Evolutionary conservation across 2,113 vertebrate species (phyloP).

Genomic region (Aldabrachelys gigantea): DNA sequence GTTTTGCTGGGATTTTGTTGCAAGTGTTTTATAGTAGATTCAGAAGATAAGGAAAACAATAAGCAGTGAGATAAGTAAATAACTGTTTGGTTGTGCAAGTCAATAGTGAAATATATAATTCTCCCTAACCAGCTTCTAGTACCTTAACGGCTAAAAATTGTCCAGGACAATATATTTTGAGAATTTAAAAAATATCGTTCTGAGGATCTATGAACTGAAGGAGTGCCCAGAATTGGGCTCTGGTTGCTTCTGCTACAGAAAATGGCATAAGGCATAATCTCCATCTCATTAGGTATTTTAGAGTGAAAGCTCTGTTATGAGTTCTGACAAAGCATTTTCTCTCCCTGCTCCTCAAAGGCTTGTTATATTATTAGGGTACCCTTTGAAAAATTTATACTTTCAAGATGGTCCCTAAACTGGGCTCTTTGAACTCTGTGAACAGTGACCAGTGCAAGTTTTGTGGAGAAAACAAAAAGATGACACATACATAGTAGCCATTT

Average conservation of each 20-base stretch:
- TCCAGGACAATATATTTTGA: neutral
- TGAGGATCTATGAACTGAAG: no score
- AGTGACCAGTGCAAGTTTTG: neutral
- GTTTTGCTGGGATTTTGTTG: conserved; percentile 1
- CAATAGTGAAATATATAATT: neutral
- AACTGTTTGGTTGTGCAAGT: neutral
- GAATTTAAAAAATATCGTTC: neutral
- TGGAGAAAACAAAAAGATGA: neutral
- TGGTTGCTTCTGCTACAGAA: neutral
- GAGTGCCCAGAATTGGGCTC: neutral
- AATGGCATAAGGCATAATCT: neutral
- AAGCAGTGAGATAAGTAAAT: neutral
- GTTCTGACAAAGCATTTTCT: neutral
- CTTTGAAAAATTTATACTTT: neutral
- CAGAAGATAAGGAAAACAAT: neutral
- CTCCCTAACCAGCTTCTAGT: neutral
- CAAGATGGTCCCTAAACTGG: neutral
- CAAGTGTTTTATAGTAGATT: neutral
- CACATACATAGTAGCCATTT: neutral
- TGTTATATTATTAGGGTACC: neutral
- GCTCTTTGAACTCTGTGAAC: neutral
- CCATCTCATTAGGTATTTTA: neutral
- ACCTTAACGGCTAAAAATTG: neutral
- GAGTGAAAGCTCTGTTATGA: neutral
- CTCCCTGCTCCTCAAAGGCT: neutral